Conservation (phyloP, 37 sponge, comb jelly and placozoan species). For the Oopsacas minuta region DNA sequence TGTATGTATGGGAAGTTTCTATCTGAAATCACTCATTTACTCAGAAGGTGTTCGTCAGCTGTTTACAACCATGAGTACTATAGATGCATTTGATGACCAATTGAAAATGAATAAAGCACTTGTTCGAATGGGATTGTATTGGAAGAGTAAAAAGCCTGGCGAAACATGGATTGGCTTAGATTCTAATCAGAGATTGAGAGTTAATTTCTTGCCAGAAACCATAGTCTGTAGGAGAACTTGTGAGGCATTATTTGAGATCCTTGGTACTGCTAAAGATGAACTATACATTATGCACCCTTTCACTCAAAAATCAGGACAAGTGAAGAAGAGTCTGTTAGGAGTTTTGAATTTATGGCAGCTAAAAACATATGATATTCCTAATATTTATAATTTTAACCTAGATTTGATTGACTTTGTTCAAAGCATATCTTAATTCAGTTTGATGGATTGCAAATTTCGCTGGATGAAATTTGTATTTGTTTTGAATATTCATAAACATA, state of each 20-base stretch:
- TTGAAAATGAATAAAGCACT: background rate
- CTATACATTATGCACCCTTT: background rate
- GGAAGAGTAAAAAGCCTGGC: background rate
- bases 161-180: background rate
- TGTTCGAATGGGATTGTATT: background rate
- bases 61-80: background rate
- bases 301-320: background rate
- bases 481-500: too few species aligned
- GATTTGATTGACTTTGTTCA: background rate
- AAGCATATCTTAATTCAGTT: background rate
- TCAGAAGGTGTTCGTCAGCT: background rate
- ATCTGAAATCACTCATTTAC: background rate
- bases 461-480: too few species aligned
- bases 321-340: background rate
- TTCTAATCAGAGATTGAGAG: background rate
- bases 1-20: conserved; percentile 13
- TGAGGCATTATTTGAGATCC: background rate
- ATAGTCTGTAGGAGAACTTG: background rate
- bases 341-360: background rate
- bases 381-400: background rate
- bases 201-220: background rate
- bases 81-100: background rate
- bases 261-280: background rate
- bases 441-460: background rate
- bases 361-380: background rate